Evolutionary conservation across 2,888 invertebrate species (phyloP), one percentile per base, ranked within the genome.

Genomic region (Scaptomyza flava): DNA sequence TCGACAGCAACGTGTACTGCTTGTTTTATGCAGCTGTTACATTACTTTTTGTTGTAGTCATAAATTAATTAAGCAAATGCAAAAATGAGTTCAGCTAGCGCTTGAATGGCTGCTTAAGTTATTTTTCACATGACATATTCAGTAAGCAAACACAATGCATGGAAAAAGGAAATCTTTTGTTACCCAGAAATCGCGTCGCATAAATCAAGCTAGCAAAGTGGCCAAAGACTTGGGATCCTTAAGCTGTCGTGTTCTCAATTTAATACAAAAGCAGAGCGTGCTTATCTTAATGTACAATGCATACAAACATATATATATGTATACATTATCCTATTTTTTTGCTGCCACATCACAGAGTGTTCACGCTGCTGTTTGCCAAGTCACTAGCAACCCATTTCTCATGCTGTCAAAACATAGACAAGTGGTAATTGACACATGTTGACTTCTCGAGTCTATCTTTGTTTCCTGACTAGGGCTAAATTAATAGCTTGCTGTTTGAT

Each of bases 351-450:
- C 23, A 11, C 17, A 59, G 41, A 30, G 43, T 48, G 45, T 42
- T 47, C 30, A 43, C 51, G 38, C 12, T 8, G 23, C 43, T 23
- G 20, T 30, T 27, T 34, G 43, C 31, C 43, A 11, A 41, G 46
- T 64, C 63, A 51, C 53, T 50, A 12, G 48, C 46, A 81, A 76
- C 65, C 64, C 67, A 77, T 85, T 82, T 68, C 79, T 77, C 80
- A 72, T 61, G 69, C 61, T 87, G 75, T 74, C 79, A 81, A 74
- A 87, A 73, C 71, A 82, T 76, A 79, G 76, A 73, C 80, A 82
- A 79, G 68, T 67, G 60, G 70, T 82, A 85, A 85, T 87, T 85
- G 84, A 82, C 86, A 82, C 77, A 78, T 80, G 83, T 78, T 82
- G 76, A 78, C 76, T 74, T 54, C 50, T 42, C 42, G 54, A 62